Percentiles rank a stretch among this genome's conserved stretches.
phyloP scores from a whole-genome alignment of 1,140 invertebrate species.

The Lysiphlebus fabarum region DNA sequence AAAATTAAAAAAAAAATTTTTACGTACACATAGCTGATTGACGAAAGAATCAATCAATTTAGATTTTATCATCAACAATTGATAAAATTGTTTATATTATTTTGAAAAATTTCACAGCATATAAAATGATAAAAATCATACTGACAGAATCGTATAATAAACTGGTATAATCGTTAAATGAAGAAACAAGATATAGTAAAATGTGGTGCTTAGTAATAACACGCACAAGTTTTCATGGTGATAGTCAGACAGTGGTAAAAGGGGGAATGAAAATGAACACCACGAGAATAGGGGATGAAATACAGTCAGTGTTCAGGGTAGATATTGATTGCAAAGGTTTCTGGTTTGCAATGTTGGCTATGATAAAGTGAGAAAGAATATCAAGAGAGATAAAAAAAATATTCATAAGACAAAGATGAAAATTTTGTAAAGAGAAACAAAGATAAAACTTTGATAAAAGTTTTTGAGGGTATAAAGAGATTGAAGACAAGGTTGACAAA shows the following conservation, averaged over 20 bases:
- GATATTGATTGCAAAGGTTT: constrained; percentile 24
- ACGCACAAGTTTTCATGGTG: background rate
- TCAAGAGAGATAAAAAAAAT: no score
- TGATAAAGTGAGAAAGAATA: background rate
- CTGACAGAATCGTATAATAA: no score
- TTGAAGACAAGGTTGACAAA: no score
- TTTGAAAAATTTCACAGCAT: no score
- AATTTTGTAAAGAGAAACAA: background rate
- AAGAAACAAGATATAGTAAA: constrained; percentile 1
- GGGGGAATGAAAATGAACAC: constrained; percentile 1
- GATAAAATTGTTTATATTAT: no score
- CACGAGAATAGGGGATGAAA: constrained; percentile 18
- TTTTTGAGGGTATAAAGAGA: constrained; percentile 2
- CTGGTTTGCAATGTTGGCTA: constrained; percentile 10
- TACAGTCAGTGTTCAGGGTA: background rate
- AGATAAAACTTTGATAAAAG: background rate
- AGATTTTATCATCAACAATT: no score
- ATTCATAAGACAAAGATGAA: constrained; percentile 1
- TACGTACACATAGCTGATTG: no score
- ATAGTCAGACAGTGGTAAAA: constrained; percentile 5
- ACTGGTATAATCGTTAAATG: background rate
- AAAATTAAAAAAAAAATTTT: no score
- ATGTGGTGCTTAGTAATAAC: background rate
- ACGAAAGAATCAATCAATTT: no score
- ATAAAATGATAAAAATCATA: no score